Percentiles rank a stretch among this genome's conserved stretches.
Conservation (phyloP, 1,140 invertebrate species). For the Drosophila eugracilis region DNA sequence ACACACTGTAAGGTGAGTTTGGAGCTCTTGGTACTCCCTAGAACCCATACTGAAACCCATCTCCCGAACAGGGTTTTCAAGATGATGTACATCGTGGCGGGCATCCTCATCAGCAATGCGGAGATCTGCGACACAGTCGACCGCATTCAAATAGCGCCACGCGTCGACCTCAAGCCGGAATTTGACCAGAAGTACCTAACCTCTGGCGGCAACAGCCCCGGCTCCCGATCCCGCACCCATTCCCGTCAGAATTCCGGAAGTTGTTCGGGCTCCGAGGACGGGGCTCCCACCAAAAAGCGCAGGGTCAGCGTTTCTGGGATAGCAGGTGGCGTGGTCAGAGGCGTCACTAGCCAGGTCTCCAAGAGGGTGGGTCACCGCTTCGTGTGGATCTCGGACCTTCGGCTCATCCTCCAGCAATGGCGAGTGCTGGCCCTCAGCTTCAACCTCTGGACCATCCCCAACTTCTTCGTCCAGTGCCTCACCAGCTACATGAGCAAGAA, state of each 20-base stretch:
- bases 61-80: conserved; percentile 65
- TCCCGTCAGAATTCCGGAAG: conserved; percentile 28
- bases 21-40: background rate
- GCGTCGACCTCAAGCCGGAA: conserved; percentile 71
- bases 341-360: conserved; percentile 62
- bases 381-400: conserved; percentile 60
- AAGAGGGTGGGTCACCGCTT: conserved; percentile 57
- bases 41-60: background rate
- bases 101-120: conserved; percentile 80
- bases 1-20: conserved; percentile 78
- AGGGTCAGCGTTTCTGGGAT: conserved; percentile 60
- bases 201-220: conserved; percentile 3
- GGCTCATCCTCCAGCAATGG: conserved; percentile 58
- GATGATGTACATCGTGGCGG: conserved; percentile 81
- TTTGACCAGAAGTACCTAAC: conserved; percentile 24
- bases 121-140: conserved; percentile 82
- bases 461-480: conserved; percentile 66
- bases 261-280: conserved; percentile 19
- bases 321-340: conserved; percentile 60
- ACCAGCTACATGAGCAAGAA: conserved; percentile 71
- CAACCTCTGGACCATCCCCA: conserved; percentile 78
- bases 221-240: conserved; percentile 34
- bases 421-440: conserved; percentile 58
- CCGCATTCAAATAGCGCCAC: conserved; percentile 81
- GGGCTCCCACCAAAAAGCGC: background rate